Evolutionary conservation across 2,888 invertebrate species (phyloP).

Genomic region (Drosophila paramelanica): DNA sequence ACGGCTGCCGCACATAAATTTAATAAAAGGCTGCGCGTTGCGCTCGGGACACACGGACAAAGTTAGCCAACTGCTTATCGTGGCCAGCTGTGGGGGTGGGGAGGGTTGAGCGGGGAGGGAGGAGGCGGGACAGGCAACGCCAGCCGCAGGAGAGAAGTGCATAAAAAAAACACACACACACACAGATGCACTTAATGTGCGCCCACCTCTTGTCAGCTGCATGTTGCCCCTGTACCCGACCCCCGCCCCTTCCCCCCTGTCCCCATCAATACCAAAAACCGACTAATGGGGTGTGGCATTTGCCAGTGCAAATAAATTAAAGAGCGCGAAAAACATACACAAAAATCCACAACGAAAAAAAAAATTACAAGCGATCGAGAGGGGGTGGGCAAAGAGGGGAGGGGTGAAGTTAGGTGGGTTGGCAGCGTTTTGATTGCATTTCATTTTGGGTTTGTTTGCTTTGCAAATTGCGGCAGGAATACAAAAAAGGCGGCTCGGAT

Average conservation of each 20-base stretch:
- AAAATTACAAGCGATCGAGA: not conserved
- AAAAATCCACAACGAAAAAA: constrained; percentile 37
- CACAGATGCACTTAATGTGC: constrained; percentile 65
- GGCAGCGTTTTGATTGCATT: constrained; percentile 75
- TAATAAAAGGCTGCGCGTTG: constrained; percentile 66
- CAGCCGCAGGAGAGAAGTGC: constrained; percentile 9
- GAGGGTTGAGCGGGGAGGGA: too few species aligned
- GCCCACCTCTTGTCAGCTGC: constrained; percentile 36
- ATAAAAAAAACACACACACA: constrained; percentile 31
- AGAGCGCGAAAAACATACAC: constrained; percentile 69
- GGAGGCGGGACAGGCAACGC: not conserved
- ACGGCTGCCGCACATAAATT: constrained; percentile 73
- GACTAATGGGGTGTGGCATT: constrained; percentile 76
- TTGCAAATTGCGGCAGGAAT: constrained; percentile 62
- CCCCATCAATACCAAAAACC: constrained; percentile 17
- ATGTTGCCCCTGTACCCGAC: not conserved
- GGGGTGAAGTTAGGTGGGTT: constrained; percentile 12
- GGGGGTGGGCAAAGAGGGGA: not conserved
- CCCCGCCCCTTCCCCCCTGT: not conserved
- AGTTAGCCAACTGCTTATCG: constrained; percentile 57
- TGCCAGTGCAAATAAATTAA: constrained; percentile 77
- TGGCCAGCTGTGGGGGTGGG: constrained; percentile 2
- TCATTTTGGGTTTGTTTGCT: constrained; percentile 73
- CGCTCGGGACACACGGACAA: constrained; percentile 28
- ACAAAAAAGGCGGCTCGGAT: not conserved